Conservation (phyloP, 1,140 invertebrate genomes). For the Pseudoatta argentina region DNA sequence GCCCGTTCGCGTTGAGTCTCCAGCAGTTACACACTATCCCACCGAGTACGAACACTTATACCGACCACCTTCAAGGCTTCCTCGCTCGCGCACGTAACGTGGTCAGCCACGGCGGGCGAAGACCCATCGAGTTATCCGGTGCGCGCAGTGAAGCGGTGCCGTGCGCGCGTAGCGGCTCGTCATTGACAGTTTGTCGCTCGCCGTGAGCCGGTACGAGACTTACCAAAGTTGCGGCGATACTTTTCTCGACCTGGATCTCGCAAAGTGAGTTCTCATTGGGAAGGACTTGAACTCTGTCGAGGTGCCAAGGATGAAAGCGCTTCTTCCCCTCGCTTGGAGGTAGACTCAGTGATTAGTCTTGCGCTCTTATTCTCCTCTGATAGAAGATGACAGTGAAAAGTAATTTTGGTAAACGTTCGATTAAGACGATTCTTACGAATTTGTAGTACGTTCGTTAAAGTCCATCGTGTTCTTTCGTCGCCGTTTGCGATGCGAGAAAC, state of each 20-base stretch:
- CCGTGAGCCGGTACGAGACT: background rate
- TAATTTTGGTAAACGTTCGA: background rate
- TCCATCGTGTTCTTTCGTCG: background rate
- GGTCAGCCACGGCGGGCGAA: background rate
- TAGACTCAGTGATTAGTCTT: background rate
- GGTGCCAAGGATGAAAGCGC: background rate
- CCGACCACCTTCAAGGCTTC: conserved; percentile 25
- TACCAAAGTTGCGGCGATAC: background rate
- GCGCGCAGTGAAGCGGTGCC: conserved; percentile 19
- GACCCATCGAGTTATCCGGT: conserved; percentile 3
- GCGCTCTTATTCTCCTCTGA: background rate
- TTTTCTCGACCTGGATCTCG: background rate
- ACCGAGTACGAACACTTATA: background rate
- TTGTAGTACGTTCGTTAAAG: background rate
- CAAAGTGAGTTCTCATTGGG: too few relatives aligned
- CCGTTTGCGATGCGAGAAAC: background rate
- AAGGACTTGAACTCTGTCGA: too few relatives aligned
- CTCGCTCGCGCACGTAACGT: conserved; percentile 17
- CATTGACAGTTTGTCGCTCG: conserved; percentile 16
- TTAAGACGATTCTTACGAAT: background rate
- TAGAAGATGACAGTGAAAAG: background rate
- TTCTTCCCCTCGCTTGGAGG: background rate
- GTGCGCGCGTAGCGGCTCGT: conserved; percentile 12
- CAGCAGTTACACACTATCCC: background rate
- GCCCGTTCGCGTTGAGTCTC: background rate